Conservation (phyloP, 2,113 vertebrate genomes). For the Speoplatyrhinus poulsoni region DNA sequence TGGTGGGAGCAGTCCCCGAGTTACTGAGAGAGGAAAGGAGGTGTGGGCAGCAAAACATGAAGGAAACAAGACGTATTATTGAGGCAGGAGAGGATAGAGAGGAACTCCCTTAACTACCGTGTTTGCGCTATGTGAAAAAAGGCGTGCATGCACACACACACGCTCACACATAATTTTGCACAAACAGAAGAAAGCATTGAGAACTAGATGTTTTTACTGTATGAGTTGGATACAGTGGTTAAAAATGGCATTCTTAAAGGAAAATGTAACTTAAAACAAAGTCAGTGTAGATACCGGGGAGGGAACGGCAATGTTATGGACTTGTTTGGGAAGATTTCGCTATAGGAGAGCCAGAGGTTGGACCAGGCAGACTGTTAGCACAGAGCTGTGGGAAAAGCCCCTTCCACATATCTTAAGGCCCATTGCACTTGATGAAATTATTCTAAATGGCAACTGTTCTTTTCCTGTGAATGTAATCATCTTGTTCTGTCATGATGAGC, state of each 20-base stretch:
- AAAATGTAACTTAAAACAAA: slow-evolving; percentile 36
- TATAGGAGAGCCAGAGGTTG: slow-evolving; percentile 39
- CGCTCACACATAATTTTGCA: neutral
- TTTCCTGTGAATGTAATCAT: slow-evolving; percentile 61
- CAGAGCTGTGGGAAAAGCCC: slow-evolving; percentile 45
- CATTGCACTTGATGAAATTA: slow-evolving; percentile 54
- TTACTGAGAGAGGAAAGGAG: slow-evolving; percentile 7
- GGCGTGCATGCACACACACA: neutral
- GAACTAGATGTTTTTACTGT: slow-evolving; percentile 34
- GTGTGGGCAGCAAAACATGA: neutral
- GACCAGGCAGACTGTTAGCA: slow-evolving; percentile 32
- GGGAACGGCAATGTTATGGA: slow-evolving; percentile 41
- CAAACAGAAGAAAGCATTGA: slow-evolving; percentile 14
- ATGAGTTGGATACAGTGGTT: slow-evolving; percentile 41
- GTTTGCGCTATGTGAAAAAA: slow-evolving; percentile 16
- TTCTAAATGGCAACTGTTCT: slow-evolving; percentile 42
- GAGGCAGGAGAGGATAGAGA: neutral
- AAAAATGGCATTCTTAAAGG: slow-evolving; percentile 43
- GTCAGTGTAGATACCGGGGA: slow-evolving; percentile 46
- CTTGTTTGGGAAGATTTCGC: slow-evolving; percentile 47
- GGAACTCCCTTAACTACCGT: slow-evolving; percentile 4
- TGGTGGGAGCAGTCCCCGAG: slow-evolving; percentile 4
- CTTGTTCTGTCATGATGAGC: slow-evolving; percentile 27
- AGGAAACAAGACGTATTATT: slow-evolving; percentile 6
- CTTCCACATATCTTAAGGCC: slow-evolving; percentile 40